phyloP scores from a whole-genome alignment of 1,140 invertebrate species.

The Ceratitis capitata region DNA sequence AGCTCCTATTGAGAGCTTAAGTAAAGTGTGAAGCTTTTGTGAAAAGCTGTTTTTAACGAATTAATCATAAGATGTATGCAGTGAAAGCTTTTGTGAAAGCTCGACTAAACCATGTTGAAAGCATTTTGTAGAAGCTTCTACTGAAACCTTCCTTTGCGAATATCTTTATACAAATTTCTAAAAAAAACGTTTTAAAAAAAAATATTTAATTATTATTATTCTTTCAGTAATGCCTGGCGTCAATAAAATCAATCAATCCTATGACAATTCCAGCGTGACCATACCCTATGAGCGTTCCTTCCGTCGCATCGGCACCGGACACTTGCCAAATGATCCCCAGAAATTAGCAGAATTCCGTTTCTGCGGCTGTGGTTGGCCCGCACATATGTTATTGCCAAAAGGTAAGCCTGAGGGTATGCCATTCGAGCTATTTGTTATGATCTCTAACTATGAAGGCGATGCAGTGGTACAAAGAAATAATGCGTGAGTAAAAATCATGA shows the following conservation, averaged over 20 bases:
- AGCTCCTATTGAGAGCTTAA: not conserved
- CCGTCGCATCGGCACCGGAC: constrained; percentile 67
- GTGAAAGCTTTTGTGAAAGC: not conserved
- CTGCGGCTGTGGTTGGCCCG: constrained; percentile 70
- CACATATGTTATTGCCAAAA: constrained; percentile 68
- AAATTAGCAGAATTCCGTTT: constrained; percentile 65
- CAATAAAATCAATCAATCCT: constrained; percentile 69
- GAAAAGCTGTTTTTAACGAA: too few species aligned
- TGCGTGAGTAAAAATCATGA: constrained; percentile 41
- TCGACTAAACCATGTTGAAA: not conserved
- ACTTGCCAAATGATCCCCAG: constrained; percentile 54
- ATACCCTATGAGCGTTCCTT: constrained; percentile 75
- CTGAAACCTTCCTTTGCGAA: not conserved
- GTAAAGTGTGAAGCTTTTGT: not conserved
- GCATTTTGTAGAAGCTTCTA: not conserved
- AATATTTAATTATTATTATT: not conserved
- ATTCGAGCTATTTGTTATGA: constrained; percentile 67
- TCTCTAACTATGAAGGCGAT: constrained; percentile 66
- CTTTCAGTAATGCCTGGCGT: constrained; percentile 68
- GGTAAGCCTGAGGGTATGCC: constrained; percentile 64
- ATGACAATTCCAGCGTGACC: constrained; percentile 72
- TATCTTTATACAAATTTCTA: not conserved
- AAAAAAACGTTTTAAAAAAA: not conserved
- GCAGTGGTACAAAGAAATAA: constrained; percentile 70
- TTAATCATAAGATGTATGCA: too few species aligned